Evolutionary conservation across 92 coral and sea anemone genomes (phyloP), one percentile per base, ranked within the genome.

Genomic region (Isaurus tuberculatus): DNA sequence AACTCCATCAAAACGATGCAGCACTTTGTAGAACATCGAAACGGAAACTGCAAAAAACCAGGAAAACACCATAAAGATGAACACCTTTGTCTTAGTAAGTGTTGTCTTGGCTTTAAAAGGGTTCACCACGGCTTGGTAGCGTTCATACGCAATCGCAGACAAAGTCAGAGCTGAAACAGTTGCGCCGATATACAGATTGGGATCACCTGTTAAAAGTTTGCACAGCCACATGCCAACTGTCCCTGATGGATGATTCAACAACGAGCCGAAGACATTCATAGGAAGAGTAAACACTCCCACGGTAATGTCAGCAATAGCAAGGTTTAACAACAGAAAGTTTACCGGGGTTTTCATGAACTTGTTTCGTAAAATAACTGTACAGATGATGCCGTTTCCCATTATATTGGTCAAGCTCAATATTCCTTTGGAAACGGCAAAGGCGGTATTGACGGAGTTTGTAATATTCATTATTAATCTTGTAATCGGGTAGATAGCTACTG

Each of bases 281-380:
- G 86, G 86, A 14, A 75, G 16, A 63, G 64, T 55, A 1, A 42
- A 67, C 1, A 89, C 17, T 5, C 89, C 92, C 7, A 89, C 75
- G 37, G 57, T 70, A 49, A 89, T 73, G 43, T 89, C 92, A 49
- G 92, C 75, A 23, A 85, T 77, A 9, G 92, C 89, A 22, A 89
- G 68, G 75, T 89, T 89, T 9, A 89, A 73, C 1, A 85, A 85
- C 23, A 89, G 73, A 44, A 58, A 89, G 26, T 89, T 89, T 22
- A 89, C 20, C 26, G 92, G 89, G 0, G 86, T 86, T 40, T 83
- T 29, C 92, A 89, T 89, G 34, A 68, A 84, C 19, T 44, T 77
- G 79, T 79, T 78, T 15, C 84, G 70, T n/a, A 85, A 55, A 65
- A 89, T 79, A 25, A 85, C 86, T 60, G 71, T 44, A 51, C 92